A percentile compares a stretch with the other conserved stretches of the same genome.
phyloP scores from a whole-genome alignment of 2,797 vertebrate genomes.

The Pantherophis vulpinus region DNA sequence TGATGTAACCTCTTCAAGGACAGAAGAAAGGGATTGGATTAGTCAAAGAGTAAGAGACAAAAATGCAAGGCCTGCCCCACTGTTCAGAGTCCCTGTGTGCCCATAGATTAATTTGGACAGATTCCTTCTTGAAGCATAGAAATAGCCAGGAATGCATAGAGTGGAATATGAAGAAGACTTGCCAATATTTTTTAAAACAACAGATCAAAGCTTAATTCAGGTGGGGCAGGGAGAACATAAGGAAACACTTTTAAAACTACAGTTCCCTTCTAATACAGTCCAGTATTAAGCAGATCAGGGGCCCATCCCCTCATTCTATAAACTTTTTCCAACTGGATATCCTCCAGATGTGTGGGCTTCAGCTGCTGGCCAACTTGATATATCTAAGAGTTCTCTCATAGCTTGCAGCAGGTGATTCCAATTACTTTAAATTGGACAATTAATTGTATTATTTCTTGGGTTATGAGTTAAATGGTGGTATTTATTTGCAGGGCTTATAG shows the following conservation, averaged over 20 bases:
- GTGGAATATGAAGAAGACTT: neutral
- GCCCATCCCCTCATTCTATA: neutral
- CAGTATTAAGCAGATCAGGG: neutral
- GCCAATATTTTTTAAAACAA: neutral
- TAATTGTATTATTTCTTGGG: neutral
- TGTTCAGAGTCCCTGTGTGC: neutral
- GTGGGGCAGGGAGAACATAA: neutral
- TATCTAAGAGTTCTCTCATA: neutral
- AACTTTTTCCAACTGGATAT: neutral
- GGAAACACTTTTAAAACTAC: neutral
- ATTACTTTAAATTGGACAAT: neutral
- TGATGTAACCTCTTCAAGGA: neutral
- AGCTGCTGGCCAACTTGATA: neutral
- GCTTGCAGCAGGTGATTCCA: neutral
- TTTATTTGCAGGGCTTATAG: neutral
- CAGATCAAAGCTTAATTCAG: neutral
- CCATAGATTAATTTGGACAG: neutral
- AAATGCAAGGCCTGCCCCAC: neutral
- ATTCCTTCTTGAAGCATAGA: neutral
- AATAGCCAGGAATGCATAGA: neutral
- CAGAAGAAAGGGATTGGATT: neutral
- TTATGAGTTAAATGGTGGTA: neutral
- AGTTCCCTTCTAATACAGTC: neutral
- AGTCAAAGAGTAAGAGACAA: neutral
- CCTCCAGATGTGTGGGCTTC: neutral